These are phyloP conservation scores for Tauraco erythrolophus DNA, from an alignment of 2,113 vertebrate genomes.

Conservation along the genomic window DNA sequence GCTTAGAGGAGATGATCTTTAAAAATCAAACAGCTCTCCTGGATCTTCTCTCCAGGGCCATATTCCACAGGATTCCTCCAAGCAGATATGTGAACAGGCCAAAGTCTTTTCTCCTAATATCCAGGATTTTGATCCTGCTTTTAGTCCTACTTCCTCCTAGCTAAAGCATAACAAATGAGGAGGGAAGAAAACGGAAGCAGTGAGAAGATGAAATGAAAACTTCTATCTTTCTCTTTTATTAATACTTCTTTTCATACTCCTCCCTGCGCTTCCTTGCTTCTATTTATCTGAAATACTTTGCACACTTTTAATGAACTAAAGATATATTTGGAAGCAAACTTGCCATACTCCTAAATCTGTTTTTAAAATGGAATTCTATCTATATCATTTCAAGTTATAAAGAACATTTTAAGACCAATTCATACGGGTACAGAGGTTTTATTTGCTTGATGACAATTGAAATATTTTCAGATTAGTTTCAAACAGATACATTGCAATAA, in stretches of 20 bases:
- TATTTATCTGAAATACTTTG: not conserved
- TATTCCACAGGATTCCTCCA: not conserved
- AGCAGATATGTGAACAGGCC: not conserved
- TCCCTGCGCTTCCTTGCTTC: not conserved
- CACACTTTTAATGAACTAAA: not conserved
- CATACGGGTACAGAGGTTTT: not conserved
- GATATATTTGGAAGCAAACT: not conserved
- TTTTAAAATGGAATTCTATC: not conserved
- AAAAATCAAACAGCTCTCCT: not conserved
- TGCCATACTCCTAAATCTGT: not conserved
- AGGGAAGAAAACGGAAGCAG: not conserved
- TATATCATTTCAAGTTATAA: not conserved
- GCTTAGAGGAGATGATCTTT: not conserved
- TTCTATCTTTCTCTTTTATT: not conserved
- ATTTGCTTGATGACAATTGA: not conserved
- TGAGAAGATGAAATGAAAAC: not conserved
- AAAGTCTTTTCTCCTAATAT: not conserved
- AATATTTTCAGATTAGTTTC: slow-evolving; percentile 24
- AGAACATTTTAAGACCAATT: not conserved
- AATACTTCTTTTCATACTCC: not conserved
- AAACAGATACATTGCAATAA: not conserved
- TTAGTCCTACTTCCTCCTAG: not conserved
- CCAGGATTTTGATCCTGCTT: not conserved
- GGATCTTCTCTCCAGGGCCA: not conserved
- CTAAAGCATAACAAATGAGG: not conserved